Conservation (phyloP, 2,797 vertebrate species). For the Triplophysa yarkandensis region DNA sequence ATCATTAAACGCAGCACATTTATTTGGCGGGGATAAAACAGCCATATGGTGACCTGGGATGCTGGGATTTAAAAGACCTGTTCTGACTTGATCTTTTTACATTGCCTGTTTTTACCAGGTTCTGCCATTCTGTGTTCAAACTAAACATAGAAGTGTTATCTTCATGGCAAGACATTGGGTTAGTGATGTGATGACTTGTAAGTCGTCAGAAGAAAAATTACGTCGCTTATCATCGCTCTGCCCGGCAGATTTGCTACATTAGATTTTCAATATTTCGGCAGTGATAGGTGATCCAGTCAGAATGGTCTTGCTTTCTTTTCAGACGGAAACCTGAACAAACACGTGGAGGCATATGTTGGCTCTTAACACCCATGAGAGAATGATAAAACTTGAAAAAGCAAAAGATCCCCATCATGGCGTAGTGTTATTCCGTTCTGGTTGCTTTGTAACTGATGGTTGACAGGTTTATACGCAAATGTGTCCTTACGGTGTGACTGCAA, state of each 20-base stretch:
- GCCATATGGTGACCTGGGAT: constrained; percentile 53
- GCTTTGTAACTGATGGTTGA: too few species aligned
- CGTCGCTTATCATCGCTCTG: constrained; percentile 61
- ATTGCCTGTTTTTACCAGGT: constrained; percentile 68
- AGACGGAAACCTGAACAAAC: constrained; percentile 71
- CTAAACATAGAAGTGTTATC: constrained; percentile 67
- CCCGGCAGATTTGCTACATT: constrained; percentile 65
- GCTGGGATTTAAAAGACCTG: constrained; percentile 67
- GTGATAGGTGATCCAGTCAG: constrained; percentile 63
- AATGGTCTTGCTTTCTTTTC: constrained; percentile 66
- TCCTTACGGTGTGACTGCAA: too few species aligned
- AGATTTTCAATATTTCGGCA: constrained; percentile 65
- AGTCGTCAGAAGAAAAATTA: constrained; percentile 67
- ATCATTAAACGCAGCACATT: constrained; percentile 57
- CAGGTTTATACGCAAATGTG: too few species aligned
- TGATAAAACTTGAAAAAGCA: constrained; percentile 66
- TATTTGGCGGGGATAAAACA: constrained; percentile 57
- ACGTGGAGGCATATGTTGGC: constrained; percentile 60
- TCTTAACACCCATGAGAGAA: constrained; percentile 65
- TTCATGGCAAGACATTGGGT: constrained; percentile 58
- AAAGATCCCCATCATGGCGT: constrained; percentile 10
- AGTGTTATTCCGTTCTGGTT: not conserved
- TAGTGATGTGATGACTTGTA: constrained; percentile 62
- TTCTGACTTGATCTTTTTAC: constrained; percentile 53
- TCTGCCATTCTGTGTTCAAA: constrained; percentile 64